A percentile compares a stretch with the other conserved stretches of the same genome.
These are phyloP conservation scores for Dasypus novemcinctus DNA, from an alignment of 2,113 vertebrate species.

Conservation along the genomic window DNA sequence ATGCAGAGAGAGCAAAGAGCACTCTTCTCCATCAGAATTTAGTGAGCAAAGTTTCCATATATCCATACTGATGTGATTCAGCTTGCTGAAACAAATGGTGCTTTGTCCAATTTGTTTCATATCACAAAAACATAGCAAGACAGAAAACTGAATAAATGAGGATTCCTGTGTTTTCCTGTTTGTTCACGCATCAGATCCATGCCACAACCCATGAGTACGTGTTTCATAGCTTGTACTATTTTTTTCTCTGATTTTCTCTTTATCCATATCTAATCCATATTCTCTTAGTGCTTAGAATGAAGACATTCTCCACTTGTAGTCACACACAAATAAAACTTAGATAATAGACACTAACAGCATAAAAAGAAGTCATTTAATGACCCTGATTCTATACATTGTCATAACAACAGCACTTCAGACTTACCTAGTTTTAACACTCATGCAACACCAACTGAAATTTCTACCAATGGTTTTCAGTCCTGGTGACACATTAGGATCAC, in stretches of 20 bases:
- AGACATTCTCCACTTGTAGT: background rate
- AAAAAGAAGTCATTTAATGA: background rate
- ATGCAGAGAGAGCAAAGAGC: background rate
- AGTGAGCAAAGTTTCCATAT: background rate
- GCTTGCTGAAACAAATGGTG: background rate
- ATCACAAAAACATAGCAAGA: background rate
- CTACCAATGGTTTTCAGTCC: background rate
- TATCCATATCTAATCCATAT: background rate
- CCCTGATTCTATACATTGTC: background rate
- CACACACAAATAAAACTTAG: background rate
- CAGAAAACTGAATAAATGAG: background rate
- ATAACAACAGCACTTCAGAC: background rate
- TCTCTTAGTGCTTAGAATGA: background rate
- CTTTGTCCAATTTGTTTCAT: background rate
- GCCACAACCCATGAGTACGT: background rate
- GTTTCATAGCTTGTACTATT: background rate
- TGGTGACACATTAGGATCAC: background rate
- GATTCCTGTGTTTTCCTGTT: background rate
- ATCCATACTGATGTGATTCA: background rate
- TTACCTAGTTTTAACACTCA: background rate
- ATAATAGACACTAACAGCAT: background rate
- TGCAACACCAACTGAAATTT: background rate
- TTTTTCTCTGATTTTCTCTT: background rate
- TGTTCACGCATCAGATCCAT: background rate
- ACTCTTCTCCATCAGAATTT: background rate